These are phyloP conservation scores for Ciconia boyciana DNA, from an alignment of 2,113 vertebrate genomes.

Conservation along the genomic window DNA sequence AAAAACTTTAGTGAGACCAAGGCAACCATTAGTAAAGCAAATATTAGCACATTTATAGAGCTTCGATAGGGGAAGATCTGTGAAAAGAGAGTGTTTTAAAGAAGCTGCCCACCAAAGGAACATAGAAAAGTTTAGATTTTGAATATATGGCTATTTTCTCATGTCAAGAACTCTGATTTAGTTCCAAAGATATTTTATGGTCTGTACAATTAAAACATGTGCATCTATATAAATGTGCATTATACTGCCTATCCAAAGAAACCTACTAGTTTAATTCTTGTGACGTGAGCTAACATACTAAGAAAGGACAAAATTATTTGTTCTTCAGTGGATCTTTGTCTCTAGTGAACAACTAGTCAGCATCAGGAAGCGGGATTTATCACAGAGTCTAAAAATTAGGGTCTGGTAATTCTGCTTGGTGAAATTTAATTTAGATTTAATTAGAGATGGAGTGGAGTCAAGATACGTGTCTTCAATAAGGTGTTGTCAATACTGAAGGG, in stretches of 20 bases:
- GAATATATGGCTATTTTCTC: neutral
- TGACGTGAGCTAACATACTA: neutral
- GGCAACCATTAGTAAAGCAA: neutral
- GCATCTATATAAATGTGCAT: neutral
- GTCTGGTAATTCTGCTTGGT: neutral
- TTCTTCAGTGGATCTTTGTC: neutral
- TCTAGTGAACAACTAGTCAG: neutral
- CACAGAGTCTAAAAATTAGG: neutral
- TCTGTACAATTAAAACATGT: neutral
- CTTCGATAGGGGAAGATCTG: neutral
- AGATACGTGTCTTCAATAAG: neutral
- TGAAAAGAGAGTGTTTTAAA: neutral
- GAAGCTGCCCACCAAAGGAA: neutral
- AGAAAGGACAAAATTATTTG: neutral
- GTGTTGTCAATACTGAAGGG: neutral
- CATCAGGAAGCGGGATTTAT: neutral
- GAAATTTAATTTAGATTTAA: slow-evolving; percentile 65
- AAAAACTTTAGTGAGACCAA: neutral
- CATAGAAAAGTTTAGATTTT: neutral
- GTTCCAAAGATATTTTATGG: neutral
- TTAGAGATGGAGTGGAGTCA: slow-evolving; percentile 35
- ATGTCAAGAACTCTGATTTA: neutral
- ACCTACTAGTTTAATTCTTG: neutral
- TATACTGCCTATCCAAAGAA: neutral
- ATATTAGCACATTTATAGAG: neutral